Evolutionary conservation across 2,888 invertebrate species (phyloP), one percentile per base, ranked within the genome.

Genomic region (Nephrotoma guestfalica): DNA sequence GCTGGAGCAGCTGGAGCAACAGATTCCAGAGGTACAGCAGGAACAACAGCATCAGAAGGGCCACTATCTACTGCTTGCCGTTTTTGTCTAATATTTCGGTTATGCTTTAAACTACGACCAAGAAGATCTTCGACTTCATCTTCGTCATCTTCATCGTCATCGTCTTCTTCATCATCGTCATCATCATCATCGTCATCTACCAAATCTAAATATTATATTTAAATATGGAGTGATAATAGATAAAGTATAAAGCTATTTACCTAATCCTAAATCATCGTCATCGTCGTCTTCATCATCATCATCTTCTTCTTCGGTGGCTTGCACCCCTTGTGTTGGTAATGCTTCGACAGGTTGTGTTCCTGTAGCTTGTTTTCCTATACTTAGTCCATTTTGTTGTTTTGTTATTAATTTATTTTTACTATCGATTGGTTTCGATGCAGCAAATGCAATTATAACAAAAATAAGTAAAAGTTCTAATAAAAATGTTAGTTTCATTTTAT

Each of bases 401-500:
- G 30, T 6, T 86, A 86, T 18, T 43, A 45, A 30, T 43, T 42
- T 43, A 45, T 13, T 30, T 43, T 84, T 84, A 41, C 42, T 84
- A 41, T 86, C 41, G 18, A 86, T 41, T 84, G 86, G 86, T 41
- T 84, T 84, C 18, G 86, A 86, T 85, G 86, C 86, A 45, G 84
- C 86, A 86, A 86, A 86, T n/a, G 86, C 86, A 15, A 86, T 86
- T 51, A 86, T 86, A n/a, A 86, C 51, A 41, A 86, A 85, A n/a
- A 86, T 86, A 15, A 86, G 43, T 83, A 86, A 85, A 3, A 86
- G 47, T 47, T 86, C 86, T 85, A 86, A 85, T 47, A 86, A 13
- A 84, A 85, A 86, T 41, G 47, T 40, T 47, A 86, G 41, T 47
- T 85, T 86, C 86, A 86, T 86, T 86, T 86, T 86, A 42, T 30